Base-by-base conservation (phyloP, 1,140 invertebrate genomes). In the Heterodera schachtii region DNA sequence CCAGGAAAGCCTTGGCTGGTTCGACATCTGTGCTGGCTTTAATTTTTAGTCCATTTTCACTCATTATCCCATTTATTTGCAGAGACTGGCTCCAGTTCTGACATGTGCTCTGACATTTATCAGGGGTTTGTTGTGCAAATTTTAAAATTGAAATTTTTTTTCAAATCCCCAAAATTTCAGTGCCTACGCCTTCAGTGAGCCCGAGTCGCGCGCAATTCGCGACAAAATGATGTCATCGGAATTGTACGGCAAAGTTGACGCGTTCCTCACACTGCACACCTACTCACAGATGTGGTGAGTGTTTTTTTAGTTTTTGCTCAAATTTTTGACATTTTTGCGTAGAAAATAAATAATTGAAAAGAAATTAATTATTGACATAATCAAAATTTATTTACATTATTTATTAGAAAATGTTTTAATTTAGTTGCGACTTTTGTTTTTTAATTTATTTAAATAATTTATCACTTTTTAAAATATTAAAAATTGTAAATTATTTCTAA, bases 261-360 rank as follows among this genome's bases (percentile, higher is more conserved):
- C 88, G 9, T 90, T 88, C 75, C 87, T 89, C 16, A 89, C 89
- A 13, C 76, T 89, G 13, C 88, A 89, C 79, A 90, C 88, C 2
- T 89, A 89, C 75, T 88, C 88, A 19, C 88, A 89, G 83, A 89
- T 84, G 80, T 84, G 73, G 82, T 69, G 16, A 78, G 57, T 11
- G 19, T 4, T 44, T 64, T 67, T 78, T 11, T 52, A 52, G 2
- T 52, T 31, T 31, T 78, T 31, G 21, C 76, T 16, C 19, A 80
- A 75, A 8, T 11, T 52, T 52, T 52, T n/a, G n/a, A n/a, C n/a
- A n/a, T n/a, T n/a, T n/a, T n/a, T n/a, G n/a, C n/a, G n/a, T n/a
- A n/a, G n/a, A n/a, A n/a, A n/a, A n/a, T n/a, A n/a, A n/a, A n/a
- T n/a, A n/a, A n/a, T n/a, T n/a, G n/a, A n/a, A n/a, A n/a, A n/a